phyloP scores from a whole-genome alignment of 2,797 vertebrate genomes.

The Carapus acus region DNA sequence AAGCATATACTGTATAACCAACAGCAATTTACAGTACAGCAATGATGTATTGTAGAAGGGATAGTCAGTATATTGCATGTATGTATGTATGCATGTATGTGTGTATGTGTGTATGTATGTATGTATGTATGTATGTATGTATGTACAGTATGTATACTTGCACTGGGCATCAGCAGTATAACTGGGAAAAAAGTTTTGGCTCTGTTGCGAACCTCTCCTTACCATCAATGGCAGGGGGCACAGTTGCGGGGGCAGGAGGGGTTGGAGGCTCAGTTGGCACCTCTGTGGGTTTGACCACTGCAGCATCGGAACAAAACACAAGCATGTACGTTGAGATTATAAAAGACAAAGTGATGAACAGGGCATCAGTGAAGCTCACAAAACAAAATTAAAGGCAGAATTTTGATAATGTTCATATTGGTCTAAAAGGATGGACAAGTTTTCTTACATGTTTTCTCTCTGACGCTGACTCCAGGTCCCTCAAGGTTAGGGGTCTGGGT shows the following conservation, averaged over 20 bases:
- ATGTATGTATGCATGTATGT: too few species aligned
- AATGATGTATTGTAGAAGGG: too few species aligned
- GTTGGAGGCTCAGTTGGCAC: slow-evolving; percentile 85
- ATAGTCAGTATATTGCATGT: too few species aligned
- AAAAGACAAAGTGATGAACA: too few species aligned
- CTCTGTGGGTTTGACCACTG: slow-evolving; percentile 90
- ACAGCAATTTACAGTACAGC: too few species aligned
- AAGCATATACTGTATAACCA: too few species aligned
- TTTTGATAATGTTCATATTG: not conserved
- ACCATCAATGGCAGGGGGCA: slow-evolving; percentile 92
- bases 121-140: too few species aligned
- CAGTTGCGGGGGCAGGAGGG: slow-evolving; percentile 83
- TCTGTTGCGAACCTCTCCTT: slow-evolving; percentile 44
- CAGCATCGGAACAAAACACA: slow-evolving; percentile 25
- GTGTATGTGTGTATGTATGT: too few species aligned
- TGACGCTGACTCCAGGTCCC: slow-evolving; percentile 85
- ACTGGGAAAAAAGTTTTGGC: not conserved
- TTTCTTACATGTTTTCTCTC: slow-evolving; percentile 83
- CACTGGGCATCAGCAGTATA: too few species aligned
- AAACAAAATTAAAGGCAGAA: not conserved
- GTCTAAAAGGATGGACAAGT: slow-evolving; percentile 1
- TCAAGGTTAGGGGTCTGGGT: slow-evolving; percentile 93
- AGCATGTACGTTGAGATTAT: not conserved
- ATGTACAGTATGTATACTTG: too few species aligned
- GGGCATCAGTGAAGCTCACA: too few species aligned